These are phyloP conservation scores for Aphyosemion australe DNA, from an alignment of 2,113 vertebrate genomes.

Conservation along the genomic window DNA sequence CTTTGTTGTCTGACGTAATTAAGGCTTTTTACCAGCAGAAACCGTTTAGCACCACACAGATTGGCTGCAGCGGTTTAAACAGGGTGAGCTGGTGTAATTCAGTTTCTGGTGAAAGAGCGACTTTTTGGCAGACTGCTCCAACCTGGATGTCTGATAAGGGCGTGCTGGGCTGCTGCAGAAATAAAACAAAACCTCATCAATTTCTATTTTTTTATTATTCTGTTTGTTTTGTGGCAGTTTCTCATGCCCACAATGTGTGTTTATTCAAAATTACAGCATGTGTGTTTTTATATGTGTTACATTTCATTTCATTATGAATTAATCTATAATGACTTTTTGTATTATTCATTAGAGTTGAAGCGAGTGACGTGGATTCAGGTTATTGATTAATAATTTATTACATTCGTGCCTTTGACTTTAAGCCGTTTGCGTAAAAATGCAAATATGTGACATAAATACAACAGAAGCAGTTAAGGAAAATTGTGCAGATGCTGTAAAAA, in stretches of 20 bases:
- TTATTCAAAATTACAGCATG: not conserved
- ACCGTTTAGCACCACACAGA: conserved; percentile 7
- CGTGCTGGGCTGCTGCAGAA: conserved; percentile 11
- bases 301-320: too few relatives aligned
- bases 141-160: conserved; percentile 38
- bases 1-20: conserved; percentile 14
- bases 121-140: conserved; percentile 30
- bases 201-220: conserved; percentile 25
- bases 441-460: not conserved
- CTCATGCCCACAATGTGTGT: not conserved
- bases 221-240: conserved; percentile 17
- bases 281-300: too few relatives aligned
- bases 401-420: not conserved
- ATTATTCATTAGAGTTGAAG: too few relatives aligned
- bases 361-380: not conserved
- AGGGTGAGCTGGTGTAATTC: conserved; percentile 3
- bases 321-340: too few relatives aligned
- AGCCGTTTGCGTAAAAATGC: not conserved
- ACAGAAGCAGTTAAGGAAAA: not conserved
- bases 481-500: not conserved
- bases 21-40: conserved; percentile 18
- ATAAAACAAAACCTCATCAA: conserved; percentile 3
- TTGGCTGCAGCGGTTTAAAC: conserved; percentile 1
- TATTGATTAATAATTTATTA: not conserved
- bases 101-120: conserved; percentile 11